These are phyloP conservation scores for Halcyon smyrnensis DNA, from an alignment of 2,797 vertebrate species.

Conservation along the genomic window DNA sequence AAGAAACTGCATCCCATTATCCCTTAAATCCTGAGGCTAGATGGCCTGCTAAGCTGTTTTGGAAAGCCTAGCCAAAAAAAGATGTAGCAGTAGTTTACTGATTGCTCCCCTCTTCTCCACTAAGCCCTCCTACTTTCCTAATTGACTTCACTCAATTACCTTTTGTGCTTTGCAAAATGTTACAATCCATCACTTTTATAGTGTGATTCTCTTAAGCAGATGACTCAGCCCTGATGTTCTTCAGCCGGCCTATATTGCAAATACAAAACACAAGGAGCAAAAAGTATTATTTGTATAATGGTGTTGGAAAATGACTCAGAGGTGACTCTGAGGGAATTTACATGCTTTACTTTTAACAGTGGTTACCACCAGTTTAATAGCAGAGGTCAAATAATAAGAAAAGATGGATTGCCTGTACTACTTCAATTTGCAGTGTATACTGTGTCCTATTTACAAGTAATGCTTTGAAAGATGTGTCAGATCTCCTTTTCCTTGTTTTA, in stretches of 20 bases:
- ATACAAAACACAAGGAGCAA: slow-evolving; percentile 3
- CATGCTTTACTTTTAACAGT: background rate
- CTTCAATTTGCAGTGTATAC: background rate
- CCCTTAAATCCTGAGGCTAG: background rate
- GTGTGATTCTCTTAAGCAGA: slow-evolving; percentile 25
- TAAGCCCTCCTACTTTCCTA: slow-evolving; percentile 54
- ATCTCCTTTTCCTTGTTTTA: background rate
- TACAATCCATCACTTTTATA: slow-evolving; percentile 55
- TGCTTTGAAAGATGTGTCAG: background rate
- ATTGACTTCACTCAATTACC: slow-evolving; percentile 57
- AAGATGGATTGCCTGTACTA: background rate
- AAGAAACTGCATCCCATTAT: background rate
- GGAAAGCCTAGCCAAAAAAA: background rate
- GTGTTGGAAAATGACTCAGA: slow-evolving; percentile 16
- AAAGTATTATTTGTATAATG: slow-evolving; percentile 55
- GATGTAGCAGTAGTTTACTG: background rate
- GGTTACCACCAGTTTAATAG: background rate
- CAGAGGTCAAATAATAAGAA: slow-evolving; percentile 17
- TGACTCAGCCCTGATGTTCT: slow-evolving; percentile 43
- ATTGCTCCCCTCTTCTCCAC: slow-evolving; percentile 1
- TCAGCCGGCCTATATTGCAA: background rate
- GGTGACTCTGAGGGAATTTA: background rate
- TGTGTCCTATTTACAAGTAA: background rate
- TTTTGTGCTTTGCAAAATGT: slow-evolving; percentile 47
- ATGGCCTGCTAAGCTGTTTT: background rate